Base-by-base conservation (phyloP, 2,888 invertebrate genomes). In the Ashinkailepas kermadecensis region DNA sequence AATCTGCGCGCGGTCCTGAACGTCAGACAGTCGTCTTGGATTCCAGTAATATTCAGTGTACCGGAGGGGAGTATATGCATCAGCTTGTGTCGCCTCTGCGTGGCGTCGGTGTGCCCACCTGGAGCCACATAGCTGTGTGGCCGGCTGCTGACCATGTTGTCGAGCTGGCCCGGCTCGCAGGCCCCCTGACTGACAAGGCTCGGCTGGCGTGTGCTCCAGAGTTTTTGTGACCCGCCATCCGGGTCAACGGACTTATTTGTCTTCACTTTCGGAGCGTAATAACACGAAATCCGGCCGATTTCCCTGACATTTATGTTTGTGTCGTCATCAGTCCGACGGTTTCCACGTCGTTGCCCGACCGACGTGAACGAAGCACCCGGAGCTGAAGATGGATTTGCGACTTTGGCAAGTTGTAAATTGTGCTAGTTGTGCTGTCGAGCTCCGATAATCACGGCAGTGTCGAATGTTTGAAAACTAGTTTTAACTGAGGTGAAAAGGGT, bases 231-330 rank as follows among this genome's bases (percentile, higher is more conserved):
- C 54, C 13, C 23, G 12, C 74, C 9, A n/a, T 12, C 1, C 74
- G 9, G 74, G 74, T 74, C 74, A 74, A 74, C 54, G 74, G 74
- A 39, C 74, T 25, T 54, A 74, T 74, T 74, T 39, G 74, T 54
- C 54, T 54, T 54, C 74, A 74, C 54, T 74, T 74, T 74, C 54
- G 54, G 54, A 54, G 74, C 74, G 54, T 54, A 74, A 74, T 74
- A 74, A 74, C 74, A 74, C 54, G 54, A 21, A 74, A 74, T 74
- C 74, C 54, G 74, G 74, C 74, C 18, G 74, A 74, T 74, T 74
- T 74, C 74, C 54, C 54, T 18, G 9, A 18, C 39, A 18, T 25
- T 18, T 1, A 7, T 9, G 54, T 74, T 74, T 74, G 54, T 74
- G 74, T 23, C 74, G 39, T 39, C 74, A 74, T 74, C 74, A 54